These are phyloP conservation scores for Nesidiocoris tenuis DNA, from an alignment of 2,888 invertebrate species.

Conservation along the genomic window DNA sequence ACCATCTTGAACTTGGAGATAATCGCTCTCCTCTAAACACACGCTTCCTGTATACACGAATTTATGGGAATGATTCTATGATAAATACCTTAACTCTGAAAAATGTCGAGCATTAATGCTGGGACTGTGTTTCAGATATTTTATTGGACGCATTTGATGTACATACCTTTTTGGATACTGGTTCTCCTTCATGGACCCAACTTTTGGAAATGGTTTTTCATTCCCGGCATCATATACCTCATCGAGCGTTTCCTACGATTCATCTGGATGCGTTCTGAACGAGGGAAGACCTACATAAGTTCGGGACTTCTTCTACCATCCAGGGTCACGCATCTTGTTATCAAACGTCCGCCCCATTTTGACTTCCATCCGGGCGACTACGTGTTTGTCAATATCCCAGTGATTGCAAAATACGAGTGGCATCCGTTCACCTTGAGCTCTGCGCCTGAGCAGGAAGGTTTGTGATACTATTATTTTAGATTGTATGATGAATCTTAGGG, in stretches of 20 bases:
- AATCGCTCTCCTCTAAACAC: too few relatives aligned
- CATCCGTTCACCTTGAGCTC: constrained; percentile 96
- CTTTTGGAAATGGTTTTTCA: constrained; percentile 93
- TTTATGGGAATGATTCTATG: too few relatives aligned
- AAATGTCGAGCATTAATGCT: too few relatives aligned
- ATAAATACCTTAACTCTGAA: too few relatives aligned
- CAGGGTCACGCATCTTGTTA: constrained; percentile 85
- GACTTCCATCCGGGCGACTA: constrained; percentile 92
- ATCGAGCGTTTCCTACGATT: constrained; percentile 70
- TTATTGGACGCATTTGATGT: constrained; percentile 90
- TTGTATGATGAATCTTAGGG: too few relatives aligned
- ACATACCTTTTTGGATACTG: constrained; percentile 83
- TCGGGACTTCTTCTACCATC: constrained; percentile 85
- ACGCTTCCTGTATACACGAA: too few relatives aligned
- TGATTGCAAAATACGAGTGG: constrained; percentile 91
- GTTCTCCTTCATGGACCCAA: constrained; percentile 84
- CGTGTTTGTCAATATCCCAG: constrained; percentile 87
- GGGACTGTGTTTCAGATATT: constrained; percentile 76
- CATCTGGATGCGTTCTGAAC: constrained; percentile 63
- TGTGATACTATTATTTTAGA: too few relatives aligned
- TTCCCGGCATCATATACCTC: constrained; percentile 75
- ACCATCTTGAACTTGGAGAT: too few relatives aligned
- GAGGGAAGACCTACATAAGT: constrained; percentile 85
- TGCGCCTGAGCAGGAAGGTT: constrained; percentile 88
- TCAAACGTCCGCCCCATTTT: constrained; percentile 81